A percentile compares a stretch with the other conserved stretches of the same genome.
Conservation (phyloP, 2,888 invertebrate species). For the Latrodectus hesperus region DNA sequence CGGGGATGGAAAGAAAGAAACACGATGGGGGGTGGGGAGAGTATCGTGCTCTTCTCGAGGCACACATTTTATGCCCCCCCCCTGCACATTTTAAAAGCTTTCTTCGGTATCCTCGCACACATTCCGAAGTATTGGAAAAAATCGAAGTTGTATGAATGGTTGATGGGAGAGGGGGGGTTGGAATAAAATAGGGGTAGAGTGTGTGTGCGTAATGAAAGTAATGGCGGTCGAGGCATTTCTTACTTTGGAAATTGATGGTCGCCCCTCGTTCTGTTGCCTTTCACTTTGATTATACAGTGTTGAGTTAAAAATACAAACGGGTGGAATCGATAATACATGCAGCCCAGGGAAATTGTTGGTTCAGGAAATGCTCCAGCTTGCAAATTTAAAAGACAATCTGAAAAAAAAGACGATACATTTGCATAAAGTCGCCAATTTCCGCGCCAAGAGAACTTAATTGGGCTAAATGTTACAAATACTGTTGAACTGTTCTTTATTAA, state of each 20-base stretch:
- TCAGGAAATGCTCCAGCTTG: too few species aligned
- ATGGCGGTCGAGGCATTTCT: constrained; percentile 4
- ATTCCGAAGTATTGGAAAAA: constrained; percentile 26
- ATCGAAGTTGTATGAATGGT: constrained; percentile 16
- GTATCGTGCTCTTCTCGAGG: constrained; percentile 9
- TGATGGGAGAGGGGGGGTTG: background rate
- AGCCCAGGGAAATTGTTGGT: too few species aligned
- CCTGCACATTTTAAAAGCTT: constrained; percentile 56
- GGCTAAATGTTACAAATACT: too few species aligned
- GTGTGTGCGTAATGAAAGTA: constrained; percentile 34
- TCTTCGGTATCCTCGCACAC: constrained; percentile 27
- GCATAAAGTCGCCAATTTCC: too few species aligned
- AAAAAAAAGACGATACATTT: too few species aligned
- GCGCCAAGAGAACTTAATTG: too few species aligned
- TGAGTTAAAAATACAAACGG: constrained; percentile 1
- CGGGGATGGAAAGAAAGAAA: constrained; percentile 27
- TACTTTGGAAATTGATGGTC: background rate
- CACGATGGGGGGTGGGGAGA: background rate
- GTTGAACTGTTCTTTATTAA: too few species aligned
- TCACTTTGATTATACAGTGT: constrained; percentile 1
- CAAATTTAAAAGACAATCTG: too few species aligned
- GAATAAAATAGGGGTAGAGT: background rate
- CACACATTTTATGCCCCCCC: background rate
- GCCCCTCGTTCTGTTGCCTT: background rate
- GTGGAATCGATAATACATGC: background rate